Evolutionary conservation across 1,140 invertebrate genomes (phyloP), one percentile per base, ranked within the genome.

Genomic region (Calephelis virginiensis): DNA sequence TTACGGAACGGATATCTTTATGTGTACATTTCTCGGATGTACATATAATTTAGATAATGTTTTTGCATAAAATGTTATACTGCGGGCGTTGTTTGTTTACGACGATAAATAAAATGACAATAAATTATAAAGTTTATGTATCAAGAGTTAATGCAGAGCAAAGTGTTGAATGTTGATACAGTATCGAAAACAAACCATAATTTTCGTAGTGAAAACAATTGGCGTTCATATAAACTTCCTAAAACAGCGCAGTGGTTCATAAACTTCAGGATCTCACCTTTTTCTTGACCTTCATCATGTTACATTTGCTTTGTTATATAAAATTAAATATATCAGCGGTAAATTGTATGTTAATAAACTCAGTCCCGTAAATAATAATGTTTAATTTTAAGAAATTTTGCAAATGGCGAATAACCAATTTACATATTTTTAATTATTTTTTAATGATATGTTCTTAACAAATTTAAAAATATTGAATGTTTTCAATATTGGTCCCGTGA

Each of bases 1-100:
- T 78, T 80, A 75, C 75, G 71, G 78, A 77, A 86, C 80, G 75
- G 84, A 82, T 86, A 84, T 84, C 82, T 86, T 88, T 88, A 86
- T 85, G 81, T 70, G 73, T 71, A 69, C 72, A 73, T 75, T 76
- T 71, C 75, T 78, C 75, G 75, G 78, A 81, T 76, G 80, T 80
- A 75, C 73, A 73, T 81, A 76, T 66, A 67, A 71, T 71, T 75
- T 74, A 69, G 75, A 80, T 77, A 82, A 82, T 76, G 70, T 69
- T 53, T 70, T 66, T 70, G 74, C 71, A 75, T 77, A 76, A 74
- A 79, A 74, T 80, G 72, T 74, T 70, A 66, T 70, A 67, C 72
- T 45, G 72, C 67, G 67, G 59, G 66, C 66, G 60, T 65, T 69
- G 74, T 76, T 73, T 77, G 76, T 79, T 75, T 77, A 70, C 65